A percentile compares a stretch with the other conserved stretches of the same genome.
phyloP scores from a whole-genome alignment of 1,140 invertebrate species.

The Pseudoatta argentina region DNA sequence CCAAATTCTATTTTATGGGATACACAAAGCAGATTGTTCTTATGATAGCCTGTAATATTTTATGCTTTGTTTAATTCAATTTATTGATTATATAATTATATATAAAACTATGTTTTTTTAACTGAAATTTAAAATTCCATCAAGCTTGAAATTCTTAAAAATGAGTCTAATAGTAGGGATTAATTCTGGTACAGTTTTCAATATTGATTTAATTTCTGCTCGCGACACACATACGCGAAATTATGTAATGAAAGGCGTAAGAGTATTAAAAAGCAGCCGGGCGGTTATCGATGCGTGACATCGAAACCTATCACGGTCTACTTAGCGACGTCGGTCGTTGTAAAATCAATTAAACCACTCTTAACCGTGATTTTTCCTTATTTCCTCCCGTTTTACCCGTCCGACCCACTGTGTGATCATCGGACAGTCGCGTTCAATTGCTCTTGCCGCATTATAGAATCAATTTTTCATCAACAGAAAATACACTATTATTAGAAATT shows the following conservation, averaged over 20 bases:
- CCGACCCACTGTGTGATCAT: conserved; percentile 13
- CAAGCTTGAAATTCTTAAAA: conserved; percentile 16
- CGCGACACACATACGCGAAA: conserved; percentile 52
- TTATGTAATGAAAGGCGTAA: conserved; percentile 50
- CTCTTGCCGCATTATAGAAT: conserved; percentile 31
- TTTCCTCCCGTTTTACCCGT: conserved; percentile 56
- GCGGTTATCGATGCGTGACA: conserved; percentile 80
- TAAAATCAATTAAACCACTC: conserved; percentile 65
- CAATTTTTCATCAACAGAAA: conserved; percentile 44
- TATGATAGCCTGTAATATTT: neutral
- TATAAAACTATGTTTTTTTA: too few species aligned
- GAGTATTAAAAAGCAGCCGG: conserved; percentile 74
- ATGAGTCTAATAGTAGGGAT: neutral
- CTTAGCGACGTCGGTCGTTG: conserved; percentile 59
- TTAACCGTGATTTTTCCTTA: conserved; percentile 63
- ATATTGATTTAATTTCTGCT: conserved; percentile 55
- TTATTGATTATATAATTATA: too few species aligned
- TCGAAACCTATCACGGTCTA: conserved; percentile 70
- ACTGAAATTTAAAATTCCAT: neutral
- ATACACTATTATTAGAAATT: neutral
- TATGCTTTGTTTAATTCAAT: neutral
- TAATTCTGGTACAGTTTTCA: conserved; percentile 39
- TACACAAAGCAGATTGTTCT: neutral
- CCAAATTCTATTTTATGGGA: neutral
- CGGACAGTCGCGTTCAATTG: conserved; percentile 32